Conservation (phyloP, 2,113 vertebrate genomes). For the Hypocryptadius cinnamomeus region DNA sequence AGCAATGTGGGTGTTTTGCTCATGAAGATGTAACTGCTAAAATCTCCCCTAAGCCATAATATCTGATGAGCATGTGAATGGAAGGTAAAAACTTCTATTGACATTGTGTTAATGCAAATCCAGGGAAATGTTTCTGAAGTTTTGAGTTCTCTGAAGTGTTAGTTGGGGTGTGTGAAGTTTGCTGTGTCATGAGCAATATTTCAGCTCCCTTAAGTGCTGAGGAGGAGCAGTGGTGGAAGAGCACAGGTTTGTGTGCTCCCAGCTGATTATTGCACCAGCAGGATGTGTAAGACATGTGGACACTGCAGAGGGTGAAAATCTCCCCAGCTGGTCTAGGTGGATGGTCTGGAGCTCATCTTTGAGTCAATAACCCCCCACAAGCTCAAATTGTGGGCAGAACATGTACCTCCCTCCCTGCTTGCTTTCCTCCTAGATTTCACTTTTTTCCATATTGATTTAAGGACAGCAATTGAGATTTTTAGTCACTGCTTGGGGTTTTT, state of each 20-base stretch:
- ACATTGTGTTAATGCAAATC: not conserved
- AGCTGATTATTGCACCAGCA: rapidly evolving
- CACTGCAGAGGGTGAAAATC: not conserved
- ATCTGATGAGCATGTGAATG: not conserved
- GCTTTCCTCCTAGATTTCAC: not conserved
- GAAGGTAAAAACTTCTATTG: not conserved
- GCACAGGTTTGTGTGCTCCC: not conserved
- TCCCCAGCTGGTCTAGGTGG: not conserved
- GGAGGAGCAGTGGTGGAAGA: not conserved
- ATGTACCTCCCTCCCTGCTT: not conserved
- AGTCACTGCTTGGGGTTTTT: not conserved
- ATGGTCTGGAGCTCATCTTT: not conserved
- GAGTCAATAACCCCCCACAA: not conserved
- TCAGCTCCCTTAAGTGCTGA: not conserved
- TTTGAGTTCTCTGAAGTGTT: not conserved
- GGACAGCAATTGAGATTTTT: not conserved
- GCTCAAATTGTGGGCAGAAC: not conserved
- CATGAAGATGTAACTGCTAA: not conserved
- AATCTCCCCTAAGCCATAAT: not conserved
- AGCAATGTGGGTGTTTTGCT: not conserved
- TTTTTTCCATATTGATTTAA: not conserved
- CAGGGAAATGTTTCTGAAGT: not conserved
- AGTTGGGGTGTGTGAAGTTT: not conserved
- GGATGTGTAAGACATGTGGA: rapidly evolving
- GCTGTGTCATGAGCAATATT: not conserved